Evolutionary conservation across 2,113 vertebrate genomes (phyloP).

Genomic region (Phaethornis superciliosus): DNA sequence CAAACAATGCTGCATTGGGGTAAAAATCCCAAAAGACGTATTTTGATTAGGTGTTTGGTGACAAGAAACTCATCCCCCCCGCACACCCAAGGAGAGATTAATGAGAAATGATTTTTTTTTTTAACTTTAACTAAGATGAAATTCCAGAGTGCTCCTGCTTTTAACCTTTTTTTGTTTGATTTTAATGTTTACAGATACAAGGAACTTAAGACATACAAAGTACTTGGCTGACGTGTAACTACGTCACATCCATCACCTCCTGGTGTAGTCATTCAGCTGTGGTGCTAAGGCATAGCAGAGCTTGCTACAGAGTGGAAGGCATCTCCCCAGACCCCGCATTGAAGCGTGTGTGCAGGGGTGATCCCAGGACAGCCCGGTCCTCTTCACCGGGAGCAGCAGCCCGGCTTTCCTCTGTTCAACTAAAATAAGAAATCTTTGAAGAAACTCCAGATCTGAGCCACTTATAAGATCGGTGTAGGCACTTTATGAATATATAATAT

Average conservation of each 20-base stretch:
- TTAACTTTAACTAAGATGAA: no score
- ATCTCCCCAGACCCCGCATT: background rate
- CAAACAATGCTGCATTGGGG: background rate
- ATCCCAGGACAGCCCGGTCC: background rate
- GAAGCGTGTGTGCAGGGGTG: background rate
- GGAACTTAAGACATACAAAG: accelerated
- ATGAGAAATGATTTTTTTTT: background rate
- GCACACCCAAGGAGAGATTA: background rate
- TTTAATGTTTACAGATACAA: background rate
- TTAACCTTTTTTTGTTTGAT: background rate
- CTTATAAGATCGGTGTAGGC: background rate
- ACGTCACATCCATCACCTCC: background rate
- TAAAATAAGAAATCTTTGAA: background rate
- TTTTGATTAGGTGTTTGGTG: background rate
- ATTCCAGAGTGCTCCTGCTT: background rate
- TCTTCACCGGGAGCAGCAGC: background rate
- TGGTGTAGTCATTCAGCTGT: background rate
- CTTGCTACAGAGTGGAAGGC: background rate
- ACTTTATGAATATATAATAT: background rate
- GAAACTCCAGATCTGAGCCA: background rate
- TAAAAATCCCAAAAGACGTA: background rate
- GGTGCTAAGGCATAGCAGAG: background rate
- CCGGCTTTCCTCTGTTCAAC: background rate
- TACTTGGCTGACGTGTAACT: background rate
- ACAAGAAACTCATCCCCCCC: background rate